phyloP scores from a whole-genome alignment of 2,888 invertebrate genomes.

The Campopleginae sp. region DNA sequence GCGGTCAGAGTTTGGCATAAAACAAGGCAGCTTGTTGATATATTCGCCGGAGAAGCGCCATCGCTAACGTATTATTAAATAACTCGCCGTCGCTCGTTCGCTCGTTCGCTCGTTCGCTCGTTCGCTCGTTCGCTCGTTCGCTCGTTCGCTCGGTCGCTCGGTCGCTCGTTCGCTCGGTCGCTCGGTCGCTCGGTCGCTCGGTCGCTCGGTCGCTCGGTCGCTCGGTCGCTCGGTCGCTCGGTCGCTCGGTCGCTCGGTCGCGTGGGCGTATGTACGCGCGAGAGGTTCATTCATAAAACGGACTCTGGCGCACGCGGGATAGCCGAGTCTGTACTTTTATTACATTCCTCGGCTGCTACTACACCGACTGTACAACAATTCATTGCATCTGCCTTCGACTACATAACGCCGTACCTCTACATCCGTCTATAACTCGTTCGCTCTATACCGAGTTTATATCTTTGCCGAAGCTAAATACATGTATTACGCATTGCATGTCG shows the following conservation, averaged over 20 bases:
- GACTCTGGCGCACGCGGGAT: conserved; percentile 71
- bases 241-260: conserved; percentile 36
- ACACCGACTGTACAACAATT: conserved; percentile 12
- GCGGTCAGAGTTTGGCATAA: conserved; percentile 10
- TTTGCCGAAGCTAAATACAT: neutral
- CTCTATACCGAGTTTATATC: too few species aligned
- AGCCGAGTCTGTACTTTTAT: conserved; percentile 16
- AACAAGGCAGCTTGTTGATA: conserved; percentile 68
- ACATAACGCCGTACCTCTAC: neutral
- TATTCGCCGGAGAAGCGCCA: conserved; percentile 70
- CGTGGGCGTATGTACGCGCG: conserved; percentile 16
- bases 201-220: too few species aligned
- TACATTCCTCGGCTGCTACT: conserved; percentile 13
- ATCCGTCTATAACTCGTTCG: too few species aligned
- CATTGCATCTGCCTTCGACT: neutral
- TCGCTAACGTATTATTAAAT: conserved; percentile 72
- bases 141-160: conserved; percentile 49
- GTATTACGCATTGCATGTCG: conserved; percentile 46
- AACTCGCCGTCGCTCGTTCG: conserved; percentile 71
- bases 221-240: conserved; percentile 49
- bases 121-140: conserved; percentile 31
- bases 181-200: conserved; percentile 49
- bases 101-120: conserved; percentile 49
- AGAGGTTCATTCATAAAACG: conserved; percentile 74
- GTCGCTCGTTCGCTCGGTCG: conserved; percentile 63